Base-by-base conservation (phyloP, 2,797 vertebrate genomes). In the Enteromius trimaculatus region DNA sequence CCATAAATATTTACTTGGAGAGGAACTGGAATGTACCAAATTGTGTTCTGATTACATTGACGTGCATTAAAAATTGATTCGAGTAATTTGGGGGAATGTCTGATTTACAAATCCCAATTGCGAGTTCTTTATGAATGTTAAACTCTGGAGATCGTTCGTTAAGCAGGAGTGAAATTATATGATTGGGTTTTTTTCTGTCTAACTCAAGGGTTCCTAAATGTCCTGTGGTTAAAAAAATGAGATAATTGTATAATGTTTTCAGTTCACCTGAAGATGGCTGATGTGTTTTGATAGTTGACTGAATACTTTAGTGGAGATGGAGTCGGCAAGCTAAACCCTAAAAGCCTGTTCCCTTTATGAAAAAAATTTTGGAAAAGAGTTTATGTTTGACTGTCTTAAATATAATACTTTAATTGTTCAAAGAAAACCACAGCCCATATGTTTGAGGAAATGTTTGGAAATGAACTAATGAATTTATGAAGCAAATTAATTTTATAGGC, bases 1-100 rank as follows among this genome's bases (percentile, higher is more conserved):
- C 93, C 94, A 95, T 96, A 93, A 95, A 95, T 95, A 96, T 95
- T 93, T 94, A 96, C 95, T 93, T 93, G 89, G 90, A 78, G 70
- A 88, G 84, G 42, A 78, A 82, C 83, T 89, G 92, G 62, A 85
- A 95, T 93, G 93, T 92, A 90, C 91, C 91, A 91, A 93, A 94
- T 93, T 94, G 91, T 91, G 83, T 91, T 92, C 92, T 87, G 89
- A 95, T 94, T 91, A 93, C 93, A 93, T 94, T 95, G 95, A 94
- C 90, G 90, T 91, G 92, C 93, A 93, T 95, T 91, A 94, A 95
- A 95, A 93, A 95, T 95, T 94, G 90, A 95, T 94, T 87, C 77
- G 77, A 84, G 86, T 89, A 88, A 89, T 92, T 87, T 87, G 86
- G 87, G 87, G 87, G 88, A 66, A 82, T 91, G 92, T 93, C 92